These are phyloP conservation scores for Agriopis aurantiaria DNA, from an alignment of 2,888 invertebrate genomes.

Conservation along the genomic window DNA sequence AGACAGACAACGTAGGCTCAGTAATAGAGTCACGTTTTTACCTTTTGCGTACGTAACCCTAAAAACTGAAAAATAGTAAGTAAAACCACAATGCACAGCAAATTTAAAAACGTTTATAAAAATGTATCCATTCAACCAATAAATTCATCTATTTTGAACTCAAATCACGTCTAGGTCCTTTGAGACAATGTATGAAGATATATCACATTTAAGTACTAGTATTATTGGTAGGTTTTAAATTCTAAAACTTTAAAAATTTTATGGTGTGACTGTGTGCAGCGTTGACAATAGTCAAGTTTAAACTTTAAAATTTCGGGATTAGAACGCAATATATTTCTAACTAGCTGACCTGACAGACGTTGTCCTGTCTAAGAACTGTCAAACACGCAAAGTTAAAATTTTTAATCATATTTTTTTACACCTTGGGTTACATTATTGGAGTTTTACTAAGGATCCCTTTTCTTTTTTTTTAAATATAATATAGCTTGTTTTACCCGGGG, in stretches of 20 bases:
- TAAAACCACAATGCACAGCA: too few species aligned
- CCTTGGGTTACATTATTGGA: too few species aligned
- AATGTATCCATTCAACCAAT: constrained; percentile 1
- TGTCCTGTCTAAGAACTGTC: too few species aligned
- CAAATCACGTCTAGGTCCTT: constrained; percentile 26
- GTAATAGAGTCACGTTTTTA: too few species aligned
- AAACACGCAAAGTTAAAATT: too few species aligned
- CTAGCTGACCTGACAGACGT: too few species aligned
- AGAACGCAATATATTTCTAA: not conserved
- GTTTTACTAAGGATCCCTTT: too few species aligned
- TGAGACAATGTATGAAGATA: constrained; percentile 24
- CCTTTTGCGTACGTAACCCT: too few species aligned
- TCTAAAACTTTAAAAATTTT: constrained; percentile 17
- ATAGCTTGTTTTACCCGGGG: too few species aligned
- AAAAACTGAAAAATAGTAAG: not conserved
- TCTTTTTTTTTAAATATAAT: too few species aligned
- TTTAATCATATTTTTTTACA: too few species aligned
- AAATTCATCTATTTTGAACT: not conserved
- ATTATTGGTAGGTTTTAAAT: constrained; percentile 6
- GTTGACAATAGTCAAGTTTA: constrained; percentile 1
- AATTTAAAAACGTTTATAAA: not conserved
- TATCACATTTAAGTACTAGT: constrained; percentile 17
- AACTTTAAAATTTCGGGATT: not conserved
- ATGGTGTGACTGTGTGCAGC: constrained; percentile 1
- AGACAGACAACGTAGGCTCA: too few species aligned